Evolutionary conservation across 1,140 invertebrate genomes (phyloP), one percentile per base, ranked within the genome.

Genomic region (Eurosta solidaginis): DNA sequence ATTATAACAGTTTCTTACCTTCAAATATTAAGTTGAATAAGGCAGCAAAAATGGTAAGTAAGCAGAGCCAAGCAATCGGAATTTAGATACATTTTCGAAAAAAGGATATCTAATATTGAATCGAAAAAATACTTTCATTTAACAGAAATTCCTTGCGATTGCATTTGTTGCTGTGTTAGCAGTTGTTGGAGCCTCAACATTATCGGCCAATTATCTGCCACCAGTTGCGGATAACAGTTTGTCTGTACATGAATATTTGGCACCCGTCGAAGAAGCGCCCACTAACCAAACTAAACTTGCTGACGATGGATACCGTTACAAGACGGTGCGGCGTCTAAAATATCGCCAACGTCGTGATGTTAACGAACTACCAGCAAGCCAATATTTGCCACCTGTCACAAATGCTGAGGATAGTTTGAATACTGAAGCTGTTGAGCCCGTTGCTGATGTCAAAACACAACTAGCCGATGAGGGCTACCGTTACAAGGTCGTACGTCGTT

Each of bases 121-220:
- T 17, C 27, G 17, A 47, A 1, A 52, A 3, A 52, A 76, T 12
- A 17, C 1, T 77, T n/a, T 77, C 42, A 76, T 5, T 68, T 81
- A 82, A 36, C 82, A 86, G 85, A 86, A 84, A 85, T 82, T 86
- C 80, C 85, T 86, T 68, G 81, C 85, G 79, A 82, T 86, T 83
- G 83, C 83, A 49, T 86, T 86, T 76, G n/a, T n/a, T n/a, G 85
- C 85, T 84, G 82, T 86, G 81, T 81, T 86, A 80, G 83, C 85
- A 83, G 84, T 84, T 76, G 83, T 85, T 77, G 81, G 85, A 75
- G 85, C 85, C 63, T 84, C 85, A 52, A 82, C 84, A 36, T 81
- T 85, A 80, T 22, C 73, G 40, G 82, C 83, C 63, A 85, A 87
- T 76, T 87, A 87, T 52, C 80, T 87, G 79, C 84, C 85, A 27